Base-by-base conservation (phyloP, 2,113 vertebrate species). In the Myotis davidii region DNA sequence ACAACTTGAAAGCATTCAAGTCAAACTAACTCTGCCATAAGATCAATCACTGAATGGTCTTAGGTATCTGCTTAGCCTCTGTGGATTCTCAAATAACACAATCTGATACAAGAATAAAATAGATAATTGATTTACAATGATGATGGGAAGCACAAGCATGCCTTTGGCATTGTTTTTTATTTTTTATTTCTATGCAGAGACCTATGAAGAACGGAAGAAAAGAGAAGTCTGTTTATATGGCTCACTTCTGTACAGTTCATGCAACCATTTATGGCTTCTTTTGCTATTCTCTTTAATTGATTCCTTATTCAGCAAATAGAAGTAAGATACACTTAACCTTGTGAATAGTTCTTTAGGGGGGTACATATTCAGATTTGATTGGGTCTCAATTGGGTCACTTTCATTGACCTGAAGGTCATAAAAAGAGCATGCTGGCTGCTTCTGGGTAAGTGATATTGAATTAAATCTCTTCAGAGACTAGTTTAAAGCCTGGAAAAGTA, bases 381-480 rank as follows among this genome's bases (percentile, higher is more conserved):
- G 90, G 91, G 96, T 97, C 97, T 98, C 96, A 72, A 32, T 92
- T 94, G 90, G 95, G 97, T 98, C 97, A 96, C 96, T 96, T 96
- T 97, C 94, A 97, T 97, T 97, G 97, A 98, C 97, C 96, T 91
- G 94, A 94, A 97, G 97, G 94, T 97, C 96, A 92, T 72, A 93
- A 95, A 94, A 95, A 87, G 88, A 97, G 90, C 92, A 95, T 91
- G 70, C 91, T 79, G 32, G 13, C 86, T 97, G 96, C 96, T 98
- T 97, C 96, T n/a, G 95, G 94, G 96, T 97, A 96, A 96, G 97
- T 95, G 96, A 97, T 97, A 97, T 96, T 97, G 97, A 98, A 97
- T 97, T 98, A 97, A 96, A 96, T 96, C 96, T 97, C 97, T 98
- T 98, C 74, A 89, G 97, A 97, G 96, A 97, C 96, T 97, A 98